phyloP scores from a whole-genome alignment of 2,888 invertebrate species.

The Thalpophila matura region DNA sequence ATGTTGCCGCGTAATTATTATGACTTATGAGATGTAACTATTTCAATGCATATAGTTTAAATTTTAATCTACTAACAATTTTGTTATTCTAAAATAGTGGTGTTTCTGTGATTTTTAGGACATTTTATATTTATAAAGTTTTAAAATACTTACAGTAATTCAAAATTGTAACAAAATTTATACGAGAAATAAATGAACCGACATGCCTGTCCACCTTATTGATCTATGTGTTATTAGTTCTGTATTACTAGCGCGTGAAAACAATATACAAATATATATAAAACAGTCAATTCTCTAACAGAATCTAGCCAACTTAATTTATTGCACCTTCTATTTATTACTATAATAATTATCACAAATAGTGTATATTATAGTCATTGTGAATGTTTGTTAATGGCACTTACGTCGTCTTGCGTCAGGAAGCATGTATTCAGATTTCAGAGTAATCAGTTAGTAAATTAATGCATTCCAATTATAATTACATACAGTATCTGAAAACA shows the following conservation, averaged over 20 bases:
- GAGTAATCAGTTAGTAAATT: not conserved
- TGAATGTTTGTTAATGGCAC: conserved; percentile 68
- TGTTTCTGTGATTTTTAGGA: conserved; percentile 51
- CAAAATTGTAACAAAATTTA: conserved; percentile 30
- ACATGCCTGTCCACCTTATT: conserved; percentile 47
- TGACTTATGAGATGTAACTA: conserved; percentile 55
- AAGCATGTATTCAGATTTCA: conserved; percentile 4
- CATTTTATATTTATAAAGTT: conserved; percentile 28
- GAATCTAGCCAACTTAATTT: conserved; percentile 64
- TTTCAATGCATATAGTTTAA: conserved; percentile 45
- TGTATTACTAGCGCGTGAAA: conserved; percentile 51
- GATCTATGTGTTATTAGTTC: conserved; percentile 36
- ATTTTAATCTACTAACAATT: conserved; percentile 50
- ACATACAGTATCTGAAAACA: not conserved
- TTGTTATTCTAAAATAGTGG: conserved; percentile 38
- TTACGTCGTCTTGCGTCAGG: conserved; percentile 40
- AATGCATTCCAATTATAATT: conserved; percentile 6
- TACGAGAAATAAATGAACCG: conserved; percentile 8
- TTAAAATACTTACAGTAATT: conserved; percentile 38
- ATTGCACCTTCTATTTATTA: conserved; percentile 65
- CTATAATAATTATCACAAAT: conserved; percentile 63
- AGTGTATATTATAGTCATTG: conserved; percentile 60
- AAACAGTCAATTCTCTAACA: conserved; percentile 56
- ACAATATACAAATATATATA: conserved; percentile 42
- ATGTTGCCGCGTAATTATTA: conserved; percentile 58